Conservation (phyloP, 2,797 vertebrate genomes). For the Notolabrus celidotus region DNA sequence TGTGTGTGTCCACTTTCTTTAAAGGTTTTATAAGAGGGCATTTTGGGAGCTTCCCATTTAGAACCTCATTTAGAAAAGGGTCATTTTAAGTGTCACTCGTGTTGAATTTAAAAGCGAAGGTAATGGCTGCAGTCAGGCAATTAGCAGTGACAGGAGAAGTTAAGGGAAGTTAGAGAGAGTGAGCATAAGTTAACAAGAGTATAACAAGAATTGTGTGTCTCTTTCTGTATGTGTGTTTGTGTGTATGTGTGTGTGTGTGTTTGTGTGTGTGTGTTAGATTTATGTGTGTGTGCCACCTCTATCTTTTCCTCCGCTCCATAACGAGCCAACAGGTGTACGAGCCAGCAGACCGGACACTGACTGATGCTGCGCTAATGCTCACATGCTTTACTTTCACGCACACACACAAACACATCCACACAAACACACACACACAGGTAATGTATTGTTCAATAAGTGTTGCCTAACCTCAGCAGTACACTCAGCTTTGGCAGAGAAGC, state of each 20-base stretch:
- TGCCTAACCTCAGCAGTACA: constrained; percentile 65
- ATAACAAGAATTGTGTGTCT: constrained; percentile 59
- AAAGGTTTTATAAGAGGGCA: constrained; percentile 26
- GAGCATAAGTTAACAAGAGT: constrained; percentile 41
- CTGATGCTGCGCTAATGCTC: constrained; percentile 65
- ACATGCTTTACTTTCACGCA: not conserved
- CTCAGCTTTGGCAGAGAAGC: constrained; percentile 58
- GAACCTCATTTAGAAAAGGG: constrained; percentile 57
- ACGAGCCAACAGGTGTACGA: constrained; percentile 69
- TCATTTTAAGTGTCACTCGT: constrained; percentile 55
- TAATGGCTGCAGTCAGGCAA: constrained; percentile 58
- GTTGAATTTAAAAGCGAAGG: constrained; percentile 58
- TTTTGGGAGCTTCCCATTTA: constrained; percentile 38
- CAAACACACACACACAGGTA: constrained; percentile 31
- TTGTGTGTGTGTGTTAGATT: constrained; percentile 58
- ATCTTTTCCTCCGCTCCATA: constrained; percentile 63
- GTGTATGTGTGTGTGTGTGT: constrained; percentile 11
- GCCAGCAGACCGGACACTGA: constrained; percentile 74
- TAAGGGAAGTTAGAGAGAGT: constrained; percentile 46
- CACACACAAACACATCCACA: constrained; percentile 17
- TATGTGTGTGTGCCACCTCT: constrained; percentile 51
- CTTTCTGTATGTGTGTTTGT: constrained; percentile 28
- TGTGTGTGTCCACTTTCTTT: constrained; percentile 8
- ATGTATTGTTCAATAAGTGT: constrained; percentile 67
- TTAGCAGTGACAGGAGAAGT: constrained; percentile 48